Conservation (phyloP, 2,797 vertebrate genomes). For the Arnoldichthys spilopterus region DNA sequence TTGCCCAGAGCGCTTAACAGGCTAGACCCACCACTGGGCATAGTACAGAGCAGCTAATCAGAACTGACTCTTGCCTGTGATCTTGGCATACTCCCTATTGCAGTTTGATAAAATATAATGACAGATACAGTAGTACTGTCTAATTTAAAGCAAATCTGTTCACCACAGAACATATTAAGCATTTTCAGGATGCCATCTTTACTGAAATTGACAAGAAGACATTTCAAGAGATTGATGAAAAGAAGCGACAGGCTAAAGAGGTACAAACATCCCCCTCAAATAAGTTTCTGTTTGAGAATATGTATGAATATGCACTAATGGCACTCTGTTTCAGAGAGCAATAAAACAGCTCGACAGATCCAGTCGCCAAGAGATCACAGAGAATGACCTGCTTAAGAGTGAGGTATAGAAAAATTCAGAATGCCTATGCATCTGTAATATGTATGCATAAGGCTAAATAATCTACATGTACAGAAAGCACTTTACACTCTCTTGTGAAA, state of each 20-base stretch:
- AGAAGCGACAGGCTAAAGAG: conserved; percentile 74
- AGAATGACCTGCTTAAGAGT: conserved; percentile 79
- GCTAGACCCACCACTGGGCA: no score
- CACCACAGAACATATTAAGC: conserved; percentile 73
- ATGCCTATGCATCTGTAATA: background rate
- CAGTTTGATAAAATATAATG: background rate
- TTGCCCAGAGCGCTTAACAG: no score
- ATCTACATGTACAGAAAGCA: background rate
- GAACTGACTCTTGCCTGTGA: background rate
- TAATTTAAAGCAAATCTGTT: conserved; percentile 10
- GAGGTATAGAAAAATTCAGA: conserved; percentile 69
- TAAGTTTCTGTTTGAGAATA: background rate
- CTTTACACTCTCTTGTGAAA: background rate
- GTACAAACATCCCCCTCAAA: conserved; percentile 64
- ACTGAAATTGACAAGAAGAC: conserved; percentile 69
- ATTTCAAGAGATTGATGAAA: conserved; percentile 64
- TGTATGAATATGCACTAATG: background rate
- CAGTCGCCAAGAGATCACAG: conserved; percentile 70
- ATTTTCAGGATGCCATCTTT: conserved; percentile 66
- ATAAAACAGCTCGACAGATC: conserved; percentile 69
- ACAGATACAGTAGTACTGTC: background rate
- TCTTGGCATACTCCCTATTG: background rate
- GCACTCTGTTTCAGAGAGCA: conserved; percentile 72
- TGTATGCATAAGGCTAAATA: background rate
- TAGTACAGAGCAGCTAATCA: no score